phyloP scores from a whole-genome alignment of 2,113 vertebrate genomes.

The Ornithorhynchus anatinus region DNA sequence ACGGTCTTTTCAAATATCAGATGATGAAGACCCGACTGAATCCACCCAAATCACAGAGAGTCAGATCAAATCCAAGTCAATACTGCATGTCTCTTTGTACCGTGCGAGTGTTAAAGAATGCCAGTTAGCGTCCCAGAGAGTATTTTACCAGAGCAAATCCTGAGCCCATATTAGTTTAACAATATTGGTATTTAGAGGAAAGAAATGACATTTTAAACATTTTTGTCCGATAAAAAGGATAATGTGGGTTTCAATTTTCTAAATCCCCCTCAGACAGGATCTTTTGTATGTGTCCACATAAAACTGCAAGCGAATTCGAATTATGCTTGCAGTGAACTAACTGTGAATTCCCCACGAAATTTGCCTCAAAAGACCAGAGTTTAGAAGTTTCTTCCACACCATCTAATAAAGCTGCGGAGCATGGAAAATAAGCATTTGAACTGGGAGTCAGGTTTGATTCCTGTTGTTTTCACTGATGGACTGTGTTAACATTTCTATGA shows the following conservation, averaged over 20 bases:
- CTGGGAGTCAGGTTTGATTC: background rate
- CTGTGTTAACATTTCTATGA: background rate
- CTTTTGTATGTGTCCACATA: background rate
- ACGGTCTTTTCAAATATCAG: background rate
- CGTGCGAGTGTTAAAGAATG: background rate
- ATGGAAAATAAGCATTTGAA: background rate
- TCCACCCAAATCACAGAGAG: background rate
- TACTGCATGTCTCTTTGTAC: background rate
- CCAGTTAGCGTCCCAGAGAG: background rate
- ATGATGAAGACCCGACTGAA: background rate
- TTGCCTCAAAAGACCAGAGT: background rate
- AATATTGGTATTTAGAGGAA: background rate
- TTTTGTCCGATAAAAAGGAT: background rate
- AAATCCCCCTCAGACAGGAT: background rate
- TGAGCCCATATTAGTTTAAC: fast-evolving
- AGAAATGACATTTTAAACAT: background rate
- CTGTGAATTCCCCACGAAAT: background rate
- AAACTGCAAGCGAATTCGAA: slow-evolving; percentile 5
- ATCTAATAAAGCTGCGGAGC: fast-evolving
- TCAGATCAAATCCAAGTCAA: fast-evolving
- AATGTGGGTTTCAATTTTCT: background rate
- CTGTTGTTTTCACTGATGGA: background rate
- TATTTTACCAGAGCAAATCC: background rate
- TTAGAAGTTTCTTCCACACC: background rate
- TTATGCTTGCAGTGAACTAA: background rate